Percentiles rank a stretch among this genome's conserved stretches.
These are phyloP conservation scores for Coreoperca whiteheadi DNA, from an alignment of 2,113 vertebrate genomes.

Conservation along the genomic window DNA sequence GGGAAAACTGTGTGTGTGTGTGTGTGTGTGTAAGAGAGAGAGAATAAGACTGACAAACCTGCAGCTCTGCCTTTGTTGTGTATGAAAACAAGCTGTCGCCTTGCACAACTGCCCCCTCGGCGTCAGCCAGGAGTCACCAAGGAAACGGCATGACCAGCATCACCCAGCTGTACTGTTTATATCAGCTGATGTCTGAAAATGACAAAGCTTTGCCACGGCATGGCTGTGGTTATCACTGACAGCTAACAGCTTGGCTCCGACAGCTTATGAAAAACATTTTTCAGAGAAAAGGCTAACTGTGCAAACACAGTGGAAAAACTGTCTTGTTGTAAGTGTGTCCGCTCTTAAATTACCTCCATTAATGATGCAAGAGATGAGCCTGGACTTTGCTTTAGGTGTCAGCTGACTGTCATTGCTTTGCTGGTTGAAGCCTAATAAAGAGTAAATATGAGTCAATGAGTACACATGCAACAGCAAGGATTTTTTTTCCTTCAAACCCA, in stretches of 20 bases:
- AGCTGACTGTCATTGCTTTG: slow-evolving; percentile 36
- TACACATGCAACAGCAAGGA: background rate
- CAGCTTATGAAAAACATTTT: slow-evolving; percentile 7
- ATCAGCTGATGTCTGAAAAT: slow-evolving; percentile 60
- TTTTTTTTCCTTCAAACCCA: background rate
- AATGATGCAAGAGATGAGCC: slow-evolving; percentile 28
- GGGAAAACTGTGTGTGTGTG: background rate
- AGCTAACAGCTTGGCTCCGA: slow-evolving; percentile 12
- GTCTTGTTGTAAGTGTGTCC: background rate
- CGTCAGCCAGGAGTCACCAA: slow-evolving; percentile 59
- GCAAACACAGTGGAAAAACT: background rate
- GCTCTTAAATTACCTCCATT: slow-evolving; percentile 19
- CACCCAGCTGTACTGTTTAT: slow-evolving; percentile 54
- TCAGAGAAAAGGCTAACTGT: background rate
- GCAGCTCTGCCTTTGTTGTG: slow-evolving; percentile 66
- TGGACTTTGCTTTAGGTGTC: slow-evolving; percentile 23
- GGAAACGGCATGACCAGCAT: slow-evolving; percentile 67
- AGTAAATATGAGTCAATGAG: slow-evolving; percentile 5
- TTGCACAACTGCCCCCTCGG: slow-evolving; percentile 35
- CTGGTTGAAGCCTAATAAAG: slow-evolving; percentile 5
- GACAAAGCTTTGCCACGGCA: slow-evolving; percentile 25
- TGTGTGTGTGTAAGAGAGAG: background rate
- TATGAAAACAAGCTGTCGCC: slow-evolving; percentile 69
- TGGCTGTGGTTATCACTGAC: slow-evolving; percentile 25
- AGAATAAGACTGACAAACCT: slow-evolving; percentile 36